A percentile compares a stretch with the other conserved stretches of the same genome.
Evolutionary conservation across 2,113 vertebrate species (phyloP).

Genomic region (Conger conger): DNA sequence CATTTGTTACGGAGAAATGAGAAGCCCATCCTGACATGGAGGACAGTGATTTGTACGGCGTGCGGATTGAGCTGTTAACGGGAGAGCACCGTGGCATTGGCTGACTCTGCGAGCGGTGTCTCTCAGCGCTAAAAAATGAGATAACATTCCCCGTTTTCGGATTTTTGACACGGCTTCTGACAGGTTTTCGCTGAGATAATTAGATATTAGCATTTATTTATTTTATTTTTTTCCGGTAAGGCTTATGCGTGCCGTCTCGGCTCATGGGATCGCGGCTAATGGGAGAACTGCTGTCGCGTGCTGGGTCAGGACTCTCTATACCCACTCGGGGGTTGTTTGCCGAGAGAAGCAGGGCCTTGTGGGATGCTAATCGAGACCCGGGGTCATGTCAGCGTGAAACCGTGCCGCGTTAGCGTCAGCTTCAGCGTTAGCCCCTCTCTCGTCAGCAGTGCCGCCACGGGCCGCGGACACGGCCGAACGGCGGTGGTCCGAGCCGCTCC

Average conservation of each 20-base stretch:
- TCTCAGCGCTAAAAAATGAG: background rate
- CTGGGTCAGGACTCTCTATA: background rate
- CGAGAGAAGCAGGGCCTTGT: background rate
- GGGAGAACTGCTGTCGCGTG: background rate
- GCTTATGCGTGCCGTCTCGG: background rate
- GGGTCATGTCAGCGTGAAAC: background rate
- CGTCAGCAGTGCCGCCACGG: too few species aligned
- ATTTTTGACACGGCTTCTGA: background rate
- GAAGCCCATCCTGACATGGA: background rate
- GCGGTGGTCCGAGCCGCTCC: too few species aligned
- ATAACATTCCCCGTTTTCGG: background rate
- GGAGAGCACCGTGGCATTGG: background rate
- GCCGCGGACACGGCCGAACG: too few species aligned
- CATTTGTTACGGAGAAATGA: background rate
- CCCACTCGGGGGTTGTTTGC: background rate
- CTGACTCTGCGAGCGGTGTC: background rate
- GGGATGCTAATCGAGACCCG: background rate
- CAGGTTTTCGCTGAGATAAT: background rate
- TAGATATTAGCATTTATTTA: background rate
- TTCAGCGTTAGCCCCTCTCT: too few species aligned
- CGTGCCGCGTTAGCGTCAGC: too few species aligned
- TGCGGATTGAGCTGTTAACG: background rate
- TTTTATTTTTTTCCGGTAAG: background rate
- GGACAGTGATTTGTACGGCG: background rate
- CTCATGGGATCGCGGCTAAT: background rate